phyloP scores from a whole-genome alignment of 2,888 invertebrate genomes.

The Cephus pulcher region DNA sequence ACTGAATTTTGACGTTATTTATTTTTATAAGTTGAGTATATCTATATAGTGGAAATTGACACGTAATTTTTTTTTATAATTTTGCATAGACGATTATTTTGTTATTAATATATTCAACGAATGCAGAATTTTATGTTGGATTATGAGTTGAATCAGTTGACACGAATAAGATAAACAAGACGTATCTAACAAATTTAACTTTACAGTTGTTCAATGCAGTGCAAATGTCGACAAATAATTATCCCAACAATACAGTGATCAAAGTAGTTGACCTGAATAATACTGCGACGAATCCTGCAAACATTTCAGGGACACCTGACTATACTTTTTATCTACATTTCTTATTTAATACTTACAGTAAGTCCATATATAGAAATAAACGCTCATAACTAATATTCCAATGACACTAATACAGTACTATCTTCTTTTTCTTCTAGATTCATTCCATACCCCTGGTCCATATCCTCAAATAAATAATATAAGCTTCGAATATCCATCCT shows the following conservation, averaged over 20 bases:
- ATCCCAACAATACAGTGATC: conserved; percentile 39
- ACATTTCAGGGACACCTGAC: conserved; percentile 36
- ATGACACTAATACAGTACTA: neutral
- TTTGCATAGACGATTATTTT: too few species aligned
- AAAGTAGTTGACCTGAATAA: conserved; percentile 40
- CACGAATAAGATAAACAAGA: too few species aligned
- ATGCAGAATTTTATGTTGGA: too few species aligned
- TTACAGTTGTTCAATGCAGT: conserved; percentile 51
- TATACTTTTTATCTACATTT: conserved; percentile 46
- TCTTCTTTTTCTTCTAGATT: conserved; percentile 25
- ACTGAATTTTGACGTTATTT: too few species aligned
- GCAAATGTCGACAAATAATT: conserved; percentile 32
- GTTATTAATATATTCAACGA: too few species aligned
- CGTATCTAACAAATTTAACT: neutral
- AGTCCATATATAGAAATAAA: conserved; percentile 8
- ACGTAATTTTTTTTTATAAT: too few species aligned
- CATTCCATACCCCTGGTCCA: conserved; percentile 38
- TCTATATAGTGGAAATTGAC: too few species aligned
- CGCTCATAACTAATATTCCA: neutral
- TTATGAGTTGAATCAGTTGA: too few species aligned
- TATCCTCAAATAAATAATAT: conserved; percentile 66
- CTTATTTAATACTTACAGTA: conserved; percentile 42
- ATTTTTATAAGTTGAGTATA: too few species aligned
- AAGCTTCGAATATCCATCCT: conserved; percentile 57
- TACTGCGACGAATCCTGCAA: conserved; percentile 21